Conservation (phyloP, 2,888 invertebrate genomes). For the Idaea straminata region DNA sequence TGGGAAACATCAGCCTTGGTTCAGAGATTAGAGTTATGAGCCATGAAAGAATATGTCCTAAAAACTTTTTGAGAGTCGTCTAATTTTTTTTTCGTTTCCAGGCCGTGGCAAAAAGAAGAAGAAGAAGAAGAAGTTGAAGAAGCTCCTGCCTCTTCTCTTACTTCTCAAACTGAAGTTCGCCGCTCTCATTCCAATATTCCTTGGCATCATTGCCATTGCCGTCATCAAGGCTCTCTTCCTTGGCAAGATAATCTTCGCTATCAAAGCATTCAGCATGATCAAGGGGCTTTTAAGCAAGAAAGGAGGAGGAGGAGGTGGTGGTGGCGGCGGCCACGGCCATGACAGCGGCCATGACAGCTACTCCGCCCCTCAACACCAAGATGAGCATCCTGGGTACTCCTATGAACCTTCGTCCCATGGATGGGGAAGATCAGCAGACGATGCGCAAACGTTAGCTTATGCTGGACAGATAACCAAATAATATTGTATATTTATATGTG, state of each 20-base stretch:
- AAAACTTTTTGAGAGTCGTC: background rate
- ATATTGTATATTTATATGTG: constrained; percentile 44
- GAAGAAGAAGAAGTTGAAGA: constrained; percentile 89
- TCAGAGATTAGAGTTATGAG: background rate
- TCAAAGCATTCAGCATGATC: constrained; percentile 84
- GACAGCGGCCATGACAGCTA: constrained; percentile 79
- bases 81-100: constrained; percentile 48
- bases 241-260: constrained; percentile 91
- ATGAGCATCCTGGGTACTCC: constrained; percentile 78
- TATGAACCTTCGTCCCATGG: constrained; percentile 76
- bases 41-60: background rate
- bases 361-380: constrained; percentile 81
- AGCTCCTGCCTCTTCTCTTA: constrained; percentile 86
- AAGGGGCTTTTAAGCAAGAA: constrained; percentile 85
- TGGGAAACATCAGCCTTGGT: no score
- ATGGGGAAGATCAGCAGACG: constrained; percentile 83
- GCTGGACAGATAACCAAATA: constrained; percentile 57
- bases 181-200: constrained; percentile 86
- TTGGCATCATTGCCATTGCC: constrained; percentile 86
- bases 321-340: constrained; percentile 22
- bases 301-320: constrained; percentile 26
- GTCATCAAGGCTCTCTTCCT: constrained; percentile 92
- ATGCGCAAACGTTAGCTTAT: constrained; percentile 86
- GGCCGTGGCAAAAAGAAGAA: constrained; percentile 90
- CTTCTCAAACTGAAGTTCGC: constrained; percentile 89